Base-by-base conservation (phyloP, 2,888 invertebrate genomes). In the Blera fallax region DNA sequence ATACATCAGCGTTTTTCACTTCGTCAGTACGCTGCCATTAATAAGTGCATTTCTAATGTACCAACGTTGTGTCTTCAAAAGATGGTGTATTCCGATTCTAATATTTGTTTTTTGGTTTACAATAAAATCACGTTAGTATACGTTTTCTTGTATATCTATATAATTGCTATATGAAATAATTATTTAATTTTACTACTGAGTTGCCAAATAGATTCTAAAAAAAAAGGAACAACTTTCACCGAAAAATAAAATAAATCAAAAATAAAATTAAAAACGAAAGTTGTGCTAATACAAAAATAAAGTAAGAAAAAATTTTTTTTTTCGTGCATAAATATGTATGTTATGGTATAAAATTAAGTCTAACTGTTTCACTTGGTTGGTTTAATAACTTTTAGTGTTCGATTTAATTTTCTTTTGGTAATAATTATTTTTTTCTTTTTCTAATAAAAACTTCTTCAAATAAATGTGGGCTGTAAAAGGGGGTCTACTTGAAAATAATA, bases 41-140 rank as follows among this genome's bases (percentile, higher is more conserved):
- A 1, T 34, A 1, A 10, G 34, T 34, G 34, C 10, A 2, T 34
- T 10, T 34, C 10, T 34, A 32, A 2, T n/a, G n/a, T n/a, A n/a
- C n/a, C n/a, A 4, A 24, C 24, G 24, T 24, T 24, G 24, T 24
- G 24, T 24, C 2, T 3, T 24, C 24, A 4, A 24, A 40, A n/a
- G 14, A 14, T n/a, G 40, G 11, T 8, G 10, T 32, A 6, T 14
- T 14, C 40, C 14, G 40, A 14, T 2, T n/a, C 40, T 14, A 2
- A 24, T 58, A 1, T 24, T 65, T 58, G 48, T 34, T 60, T 69
- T 77, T 78, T 78, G 69, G 69, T 69, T 78, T 70, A 45, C 10
- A 60, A 45, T 62, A 69, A 78, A 69, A 78, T 78, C 69, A 78
- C 69, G 78, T 78, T 78, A 70, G 77, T 54, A 70, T 24, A 62